A percentile compares a stretch with the other conserved stretches of the same genome.
Evolutionary conservation across 2,888 invertebrate genomes (phyloP).

Genomic region (Halictus ligatus): DNA sequence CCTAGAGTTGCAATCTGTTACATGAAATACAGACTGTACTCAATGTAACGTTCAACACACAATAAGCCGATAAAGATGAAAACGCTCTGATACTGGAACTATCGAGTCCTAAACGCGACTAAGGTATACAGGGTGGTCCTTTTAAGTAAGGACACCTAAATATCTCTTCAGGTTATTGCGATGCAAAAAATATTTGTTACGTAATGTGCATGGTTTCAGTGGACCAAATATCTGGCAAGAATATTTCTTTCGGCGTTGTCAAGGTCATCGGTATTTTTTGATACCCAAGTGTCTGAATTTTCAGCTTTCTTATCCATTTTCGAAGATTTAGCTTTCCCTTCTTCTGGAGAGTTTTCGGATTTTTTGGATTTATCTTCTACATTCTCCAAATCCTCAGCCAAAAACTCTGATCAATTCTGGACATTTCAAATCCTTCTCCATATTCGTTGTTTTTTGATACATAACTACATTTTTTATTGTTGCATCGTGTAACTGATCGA

Average conservation of each 20-base stretch:
- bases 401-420: slow-evolving; percentile 88
- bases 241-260: too few species aligned
- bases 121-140: too few species aligned
- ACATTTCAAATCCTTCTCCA: slow-evolving; percentile 89
- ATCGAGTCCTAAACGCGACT: too few species aligned
- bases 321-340: slow-evolving; percentile 27
- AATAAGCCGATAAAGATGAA: background rate
- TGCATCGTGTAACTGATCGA: too few species aligned
- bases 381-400: slow-evolving; percentile 74
- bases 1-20: background rate
- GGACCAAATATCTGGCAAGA: too few species aligned
- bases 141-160: too few species aligned
- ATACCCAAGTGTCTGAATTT: too few species aligned
- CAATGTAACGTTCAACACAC: background rate
- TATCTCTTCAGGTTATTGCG: too few species aligned
- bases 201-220: too few species aligned
- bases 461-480: too few species aligned
- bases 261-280: too few species aligned
- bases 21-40: background rate
- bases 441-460: slow-evolving; percentile 83
- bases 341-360: slow-evolving; percentile 36
- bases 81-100: background rate
- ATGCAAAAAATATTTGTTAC: too few species aligned
- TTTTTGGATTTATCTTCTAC: slow-evolving; percentile 54
- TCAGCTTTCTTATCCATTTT: slow-evolving; percentile 46